phyloP scores from a whole-genome alignment of 53 echinoderm and acorn worm species.

The Stichopus horrens region DNA sequence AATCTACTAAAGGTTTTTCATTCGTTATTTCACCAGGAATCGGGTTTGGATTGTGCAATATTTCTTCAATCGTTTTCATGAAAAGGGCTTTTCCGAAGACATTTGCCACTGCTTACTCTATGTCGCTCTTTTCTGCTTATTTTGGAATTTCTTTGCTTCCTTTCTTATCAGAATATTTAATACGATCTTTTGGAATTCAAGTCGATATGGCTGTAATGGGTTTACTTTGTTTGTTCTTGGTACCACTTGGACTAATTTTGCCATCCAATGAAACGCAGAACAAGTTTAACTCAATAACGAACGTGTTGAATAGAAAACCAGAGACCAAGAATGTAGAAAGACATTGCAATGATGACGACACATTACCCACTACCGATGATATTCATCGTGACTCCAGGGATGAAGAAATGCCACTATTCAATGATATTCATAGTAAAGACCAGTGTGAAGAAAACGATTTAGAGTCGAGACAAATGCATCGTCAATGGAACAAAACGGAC shows the following conservation, averaged over 20 bases:
- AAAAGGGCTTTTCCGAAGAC: not conserved
- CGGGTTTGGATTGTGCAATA: constrained; percentile 10
- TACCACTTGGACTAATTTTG: not conserved
- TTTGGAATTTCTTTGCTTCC: not conserved
- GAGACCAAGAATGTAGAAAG: too few relatives aligned
- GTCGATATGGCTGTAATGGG: not conserved
- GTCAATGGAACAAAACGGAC: not conserved
- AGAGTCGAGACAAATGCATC: not conserved
- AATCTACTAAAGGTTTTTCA: not conserved
- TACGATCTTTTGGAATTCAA: not conserved
- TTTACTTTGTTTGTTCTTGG: not conserved
- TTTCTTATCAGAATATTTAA: not conserved
- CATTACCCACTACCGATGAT: not conserved
- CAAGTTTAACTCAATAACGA: not conserved
- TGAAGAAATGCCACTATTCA: too few relatives aligned
- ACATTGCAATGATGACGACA: not conserved
- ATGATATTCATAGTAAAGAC: not conserved
- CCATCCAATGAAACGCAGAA: not conserved
- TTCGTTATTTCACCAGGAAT: not conserved
- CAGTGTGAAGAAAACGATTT: not conserved
- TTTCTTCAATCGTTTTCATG: not conserved
- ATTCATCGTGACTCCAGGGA: not conserved
- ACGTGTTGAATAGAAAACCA: too few relatives aligned
- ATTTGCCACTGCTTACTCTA: not conserved
- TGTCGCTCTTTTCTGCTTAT: constrained; percentile 10